phyloP scores from a whole-genome alignment of 2,113 vertebrate species.

The Helogale parvula region DNA sequence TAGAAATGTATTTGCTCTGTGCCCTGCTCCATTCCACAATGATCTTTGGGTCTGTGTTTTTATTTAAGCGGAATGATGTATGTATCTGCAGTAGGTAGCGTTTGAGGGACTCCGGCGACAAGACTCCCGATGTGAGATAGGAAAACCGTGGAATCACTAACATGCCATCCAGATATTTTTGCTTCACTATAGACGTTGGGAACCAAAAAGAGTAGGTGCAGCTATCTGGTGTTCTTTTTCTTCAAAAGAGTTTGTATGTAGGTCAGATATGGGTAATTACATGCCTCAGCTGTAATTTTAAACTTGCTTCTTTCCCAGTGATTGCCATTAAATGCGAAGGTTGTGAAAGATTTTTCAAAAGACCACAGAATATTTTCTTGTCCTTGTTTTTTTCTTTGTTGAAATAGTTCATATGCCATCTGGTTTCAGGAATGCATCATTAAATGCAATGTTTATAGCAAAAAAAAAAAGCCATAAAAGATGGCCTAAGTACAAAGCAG shows the following conservation, averaged over 20 bases:
- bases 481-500: not conserved
- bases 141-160: not conserved
- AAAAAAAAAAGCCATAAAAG: not conserved
- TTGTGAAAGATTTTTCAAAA: constrained; percentile 75
- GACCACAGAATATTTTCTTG: constrained; percentile 60
- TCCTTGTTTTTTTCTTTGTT: constrained; percentile 51
- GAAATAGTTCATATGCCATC: constrained; percentile 62
- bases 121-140: not conserved
- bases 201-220: not conserved
- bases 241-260: constrained; percentile 44
- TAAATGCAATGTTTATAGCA: constrained; percentile 1
- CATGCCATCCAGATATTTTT: not conserved
- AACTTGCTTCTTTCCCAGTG: constrained; percentile 43
- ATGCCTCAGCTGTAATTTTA: constrained; percentile 33
- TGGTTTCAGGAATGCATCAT: constrained; percentile 63
- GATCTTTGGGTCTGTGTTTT: not conserved
- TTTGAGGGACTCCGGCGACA: not conserved
- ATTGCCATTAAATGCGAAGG: constrained; percentile 57
- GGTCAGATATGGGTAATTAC: constrained; percentile 58
- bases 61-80: not conserved
- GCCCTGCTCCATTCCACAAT: not conserved
- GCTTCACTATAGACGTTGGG: not conserved
- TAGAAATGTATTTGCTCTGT: not conserved
- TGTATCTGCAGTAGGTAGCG: not conserved
- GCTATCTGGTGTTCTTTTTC: not conserved